Base-by-base conservation (phyloP, 1,140 invertebrate species). In the Dryas iulia region DNA sequence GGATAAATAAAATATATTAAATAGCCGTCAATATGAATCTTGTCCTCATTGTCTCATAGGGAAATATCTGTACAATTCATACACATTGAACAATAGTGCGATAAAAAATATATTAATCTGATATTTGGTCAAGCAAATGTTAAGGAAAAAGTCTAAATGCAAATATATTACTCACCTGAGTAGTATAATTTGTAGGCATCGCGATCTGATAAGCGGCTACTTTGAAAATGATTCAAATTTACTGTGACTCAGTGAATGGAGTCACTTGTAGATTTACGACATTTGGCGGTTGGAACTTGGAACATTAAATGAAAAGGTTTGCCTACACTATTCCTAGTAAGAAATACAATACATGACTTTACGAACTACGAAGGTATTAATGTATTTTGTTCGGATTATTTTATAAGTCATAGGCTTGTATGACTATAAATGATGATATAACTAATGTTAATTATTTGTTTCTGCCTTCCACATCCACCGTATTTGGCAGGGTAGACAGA, bases 211-310 rank as follows among this genome's bases (percentile, higher is more conserved):
- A 47, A 47, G 39, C 39, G 39, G 39, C 14, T 47, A 21, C 39
- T 47, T 47, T 47, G 39, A 47, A 8, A 47, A 47, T 47, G 39
- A 47, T 47, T 47, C 39, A 47, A 47, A 47, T 47, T 47, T 18
- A 2, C 39, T 47, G 21, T 47, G 39, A 47, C 39, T 47, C n/a
- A 47, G 6, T 28, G 26, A 6, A 28, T n/a, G 26, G 26, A 3
- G 6, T 3, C 26, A 3, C 6, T 2, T 21, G 18, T 47, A 47
- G 18, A 47, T 47, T 21, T 47, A 47, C 1, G 21, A 21, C 39
- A 21, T 47, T 47, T 47, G 10, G 39, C 18, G 39, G 39, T 21
- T 21, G n/a, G n/a, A n/a, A 47, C 39, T n/a, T n/a, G n/a, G n/a
- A 10, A 21, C 18, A 10, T 18, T 8, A 47, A 47, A 47, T 21